These are phyloP conservation scores for Argentina silus DNA, from an alignment of 2,797 vertebrate genomes.

Conservation along the genomic window DNA sequence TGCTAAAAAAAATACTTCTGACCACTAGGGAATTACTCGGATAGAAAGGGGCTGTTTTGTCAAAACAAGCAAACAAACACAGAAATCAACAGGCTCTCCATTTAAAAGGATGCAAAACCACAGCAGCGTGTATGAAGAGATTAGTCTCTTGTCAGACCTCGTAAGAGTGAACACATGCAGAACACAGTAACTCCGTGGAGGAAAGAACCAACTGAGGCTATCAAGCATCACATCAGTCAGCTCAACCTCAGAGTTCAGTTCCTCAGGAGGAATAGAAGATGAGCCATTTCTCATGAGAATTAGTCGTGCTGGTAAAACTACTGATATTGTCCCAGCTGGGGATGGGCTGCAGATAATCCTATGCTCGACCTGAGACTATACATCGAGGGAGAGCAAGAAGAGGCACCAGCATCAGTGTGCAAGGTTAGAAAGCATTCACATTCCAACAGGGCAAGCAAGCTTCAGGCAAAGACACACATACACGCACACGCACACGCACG, in stretches of 20 bases:
- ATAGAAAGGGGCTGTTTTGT: slow-evolving; percentile 44
- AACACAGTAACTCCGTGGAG: slow-evolving; percentile 2
- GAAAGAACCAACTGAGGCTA: not conserved
- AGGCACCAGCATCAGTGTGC: not conserved
- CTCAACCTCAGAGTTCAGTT: no score
- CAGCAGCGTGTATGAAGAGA: not conserved
- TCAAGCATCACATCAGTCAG: not conserved
- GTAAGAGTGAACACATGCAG: not conserved
- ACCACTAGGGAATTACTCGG: slow-evolving; percentile 40
- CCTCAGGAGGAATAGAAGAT: no score
- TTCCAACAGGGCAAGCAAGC: not conserved
- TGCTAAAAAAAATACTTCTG: slow-evolving; percentile 6
- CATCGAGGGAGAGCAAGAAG: not conserved
- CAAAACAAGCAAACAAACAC: slow-evolving; percentile 54
- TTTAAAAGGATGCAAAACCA: not conserved
- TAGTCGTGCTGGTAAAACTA: no score
- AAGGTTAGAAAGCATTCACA: not conserved
- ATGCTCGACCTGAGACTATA: not conserved
- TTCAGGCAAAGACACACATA: not conserved
- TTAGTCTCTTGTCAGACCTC: not conserved
- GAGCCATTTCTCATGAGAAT: no score
- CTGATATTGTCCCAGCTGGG: no score
- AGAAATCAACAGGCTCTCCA: slow-evolving; percentile 33
- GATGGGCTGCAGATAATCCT: not conserved
- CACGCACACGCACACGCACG: not conserved